A percentile compares a stretch with the other conserved stretches of the same genome.
These are phyloP conservation scores for Flexamia atlantica DNA, from an alignment of 2,888 invertebrate genomes.

Conservation along the genomic window DNA sequence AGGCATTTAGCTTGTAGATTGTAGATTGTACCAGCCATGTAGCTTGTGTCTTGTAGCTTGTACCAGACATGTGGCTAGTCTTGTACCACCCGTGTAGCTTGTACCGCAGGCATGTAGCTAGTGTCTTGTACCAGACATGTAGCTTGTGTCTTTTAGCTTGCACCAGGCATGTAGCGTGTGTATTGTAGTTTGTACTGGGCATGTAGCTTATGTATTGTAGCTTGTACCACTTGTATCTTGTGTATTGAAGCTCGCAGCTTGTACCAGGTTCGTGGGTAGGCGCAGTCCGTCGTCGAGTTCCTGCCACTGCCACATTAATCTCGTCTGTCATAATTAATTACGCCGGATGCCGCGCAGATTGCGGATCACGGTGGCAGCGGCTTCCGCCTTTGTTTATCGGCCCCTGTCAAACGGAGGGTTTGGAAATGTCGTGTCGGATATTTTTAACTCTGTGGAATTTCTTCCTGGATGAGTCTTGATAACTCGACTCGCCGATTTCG, in stretches of 20 bases:
- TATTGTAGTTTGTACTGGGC: neutral
- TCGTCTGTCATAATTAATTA: constrained; percentile 38
- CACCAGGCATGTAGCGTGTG: too few species aligned
- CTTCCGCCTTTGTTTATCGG: constrained; percentile 32
- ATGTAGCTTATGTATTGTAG: neutral
- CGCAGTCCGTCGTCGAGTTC: neutral
- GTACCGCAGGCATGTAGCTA: too few species aligned
- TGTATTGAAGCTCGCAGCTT: neutral
- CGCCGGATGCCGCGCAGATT: constrained; percentile 33
- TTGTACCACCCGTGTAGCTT: too few species aligned
- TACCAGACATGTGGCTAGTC: too few species aligned
- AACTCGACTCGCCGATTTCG: too few species aligned
- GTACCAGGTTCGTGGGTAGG: neutral
- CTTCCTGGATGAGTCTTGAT: neutral
- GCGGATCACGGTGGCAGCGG: neutral
- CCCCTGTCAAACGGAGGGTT: constrained; percentile 13
- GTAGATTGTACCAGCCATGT: too few species aligned
- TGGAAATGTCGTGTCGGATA: constrained; percentile 26
- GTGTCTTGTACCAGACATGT: too few species aligned
- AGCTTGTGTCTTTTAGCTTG: too few species aligned
- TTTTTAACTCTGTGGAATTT: neutral
- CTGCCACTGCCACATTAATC: constrained; percentile 34
- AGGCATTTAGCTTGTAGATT: too few species aligned
- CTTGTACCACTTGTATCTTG: neutral
- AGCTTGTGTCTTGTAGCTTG: too few species aligned